Conservation (phyloP, 2,113 vertebrate species). For the Chauna torquata region DNA sequence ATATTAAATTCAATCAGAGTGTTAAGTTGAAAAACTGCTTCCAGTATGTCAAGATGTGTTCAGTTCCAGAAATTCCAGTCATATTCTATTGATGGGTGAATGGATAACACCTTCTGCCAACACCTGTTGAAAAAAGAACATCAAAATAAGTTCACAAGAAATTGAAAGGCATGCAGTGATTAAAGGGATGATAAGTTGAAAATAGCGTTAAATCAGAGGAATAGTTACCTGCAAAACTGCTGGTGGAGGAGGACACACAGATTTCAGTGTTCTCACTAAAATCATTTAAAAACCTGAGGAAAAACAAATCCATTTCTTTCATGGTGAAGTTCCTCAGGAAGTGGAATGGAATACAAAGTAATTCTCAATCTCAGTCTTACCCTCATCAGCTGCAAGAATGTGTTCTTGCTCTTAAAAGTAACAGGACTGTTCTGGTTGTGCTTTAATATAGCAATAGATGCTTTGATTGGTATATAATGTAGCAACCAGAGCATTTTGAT, state of each 20-base stretch:
- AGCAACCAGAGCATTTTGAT: background rate
- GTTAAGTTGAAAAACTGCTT: background rate
- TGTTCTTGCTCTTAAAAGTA: background rate
- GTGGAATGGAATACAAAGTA: background rate
- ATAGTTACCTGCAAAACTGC: background rate
- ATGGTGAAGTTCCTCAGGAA: background rate
- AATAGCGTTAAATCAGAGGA: background rate
- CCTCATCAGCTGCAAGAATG: background rate
- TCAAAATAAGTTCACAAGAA: slow-evolving; percentile 3
- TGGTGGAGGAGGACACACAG: background rate
- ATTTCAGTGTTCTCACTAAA: background rate
- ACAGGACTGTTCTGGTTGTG: background rate
- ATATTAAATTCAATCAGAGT: slow-evolving; percentile 23
- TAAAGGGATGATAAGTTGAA: background rate
- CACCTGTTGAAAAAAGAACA: background rate
- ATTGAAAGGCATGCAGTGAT: background rate
- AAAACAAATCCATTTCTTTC: background rate
- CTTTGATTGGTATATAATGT: background rate
- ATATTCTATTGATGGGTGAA: background rate
- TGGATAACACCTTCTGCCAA: background rate
- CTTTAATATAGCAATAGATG: background rate
- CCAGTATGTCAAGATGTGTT: background rate
- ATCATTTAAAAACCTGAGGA: background rate
- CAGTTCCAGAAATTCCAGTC: background rate
- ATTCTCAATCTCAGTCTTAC: background rate